phyloP scores from a whole-genome alignment of 2,888 invertebrate species.

The Chrysina gloriosa region DNA sequence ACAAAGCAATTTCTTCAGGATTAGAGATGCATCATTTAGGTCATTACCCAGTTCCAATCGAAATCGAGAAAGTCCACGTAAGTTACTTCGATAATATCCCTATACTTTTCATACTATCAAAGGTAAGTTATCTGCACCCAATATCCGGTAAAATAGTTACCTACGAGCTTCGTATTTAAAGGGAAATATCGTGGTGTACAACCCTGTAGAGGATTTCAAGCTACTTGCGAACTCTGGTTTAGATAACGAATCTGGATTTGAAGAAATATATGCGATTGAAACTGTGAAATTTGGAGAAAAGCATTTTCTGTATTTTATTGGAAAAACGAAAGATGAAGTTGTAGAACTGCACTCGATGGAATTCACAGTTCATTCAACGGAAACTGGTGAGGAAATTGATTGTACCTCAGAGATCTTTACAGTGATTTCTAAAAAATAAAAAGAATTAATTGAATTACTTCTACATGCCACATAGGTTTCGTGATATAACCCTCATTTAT shows the following conservation, averaged over 20 bases:
- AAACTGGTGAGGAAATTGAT: slow-evolving; percentile 52
- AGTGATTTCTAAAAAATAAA: no score
- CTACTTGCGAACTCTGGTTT: slow-evolving; percentile 28
- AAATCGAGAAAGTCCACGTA: slow-evolving; percentile 42
- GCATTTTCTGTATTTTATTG: slow-evolving; percentile 49
- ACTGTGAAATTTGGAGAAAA: slow-evolving; percentile 43
- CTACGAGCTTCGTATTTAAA: slow-evolving; percentile 25
- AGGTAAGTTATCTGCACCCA: slow-evolving; percentile 27
- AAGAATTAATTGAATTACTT: no score
- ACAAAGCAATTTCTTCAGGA: slow-evolving; percentile 44
- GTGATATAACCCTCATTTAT: no score
- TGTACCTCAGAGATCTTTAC: no score
- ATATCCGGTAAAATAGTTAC: background rate
- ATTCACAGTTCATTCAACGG: slow-evolving; percentile 48
- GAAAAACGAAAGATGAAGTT: slow-evolving; percentile 46
- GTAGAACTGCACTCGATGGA: slow-evolving; percentile 49
- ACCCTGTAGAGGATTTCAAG: slow-evolving; percentile 19
- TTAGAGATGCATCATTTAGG: slow-evolving; percentile 47
- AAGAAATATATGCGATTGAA: slow-evolving; percentile 40
- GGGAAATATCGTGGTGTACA: slow-evolving; percentile 38
- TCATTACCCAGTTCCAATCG: slow-evolving; percentile 45
- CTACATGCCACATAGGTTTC: no score
- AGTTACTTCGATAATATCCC: slow-evolving; percentile 29
- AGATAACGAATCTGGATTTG: slow-evolving; percentile 15
- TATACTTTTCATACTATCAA: slow-evolving; percentile 38